Evolutionary conservation across 92 coral and sea anemone species (phyloP), one percentile per base, ranked within the genome.

Genomic region (Palythoa grandis): DNA sequence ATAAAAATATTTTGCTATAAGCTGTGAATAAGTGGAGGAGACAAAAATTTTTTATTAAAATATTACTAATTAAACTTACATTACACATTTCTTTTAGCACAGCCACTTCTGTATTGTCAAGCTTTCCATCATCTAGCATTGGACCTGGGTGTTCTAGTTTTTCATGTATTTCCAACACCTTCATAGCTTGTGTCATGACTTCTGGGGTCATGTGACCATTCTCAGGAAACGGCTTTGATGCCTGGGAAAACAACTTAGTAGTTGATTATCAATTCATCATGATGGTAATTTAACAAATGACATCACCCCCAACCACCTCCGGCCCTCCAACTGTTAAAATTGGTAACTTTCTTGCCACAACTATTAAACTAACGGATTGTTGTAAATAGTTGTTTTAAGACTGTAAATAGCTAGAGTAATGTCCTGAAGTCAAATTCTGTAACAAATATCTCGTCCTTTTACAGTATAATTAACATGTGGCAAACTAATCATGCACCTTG

Each of bases 41-140:
- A 29, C 35, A 29, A 29, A n/a, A 29, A 29, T 29, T 29, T 29
- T 29, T 29, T 29, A 29, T 29, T 29, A 12, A 56, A 3, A 12
- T 56, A 56, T 56, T 12, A 56, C 61, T 56, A 56, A 56, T 56
- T 1, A 56, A 56, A 56, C 61, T 65, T 87, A 96, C 99, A 90
- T 96, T 96, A 57, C 99, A 96, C 99, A 96, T 96, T 92, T 96
- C 99, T 74, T 94, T 96, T 11, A 96, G 86, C 52, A 96, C 98
- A 40, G 95, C 99, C 4, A 96, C 99, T 74, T 96, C 99, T 15
- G 86, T 91, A 19, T 92, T 91, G n/a, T 87, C 93, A 11, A 96
- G 83, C 71, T 91, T 80, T 19, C 84, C 74, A 10, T 86, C 47
- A 3, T 65, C 50, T 61, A 54, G 77, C 25, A 80, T 86, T 29